A percentile compares a stretch with the other conserved stretches of the same genome.
These are phyloP conservation scores for Paelopatides confundens DNA, from an alignment of 53 echinoderm and acorn worm species.

Conservation along the genomic window DNA sequence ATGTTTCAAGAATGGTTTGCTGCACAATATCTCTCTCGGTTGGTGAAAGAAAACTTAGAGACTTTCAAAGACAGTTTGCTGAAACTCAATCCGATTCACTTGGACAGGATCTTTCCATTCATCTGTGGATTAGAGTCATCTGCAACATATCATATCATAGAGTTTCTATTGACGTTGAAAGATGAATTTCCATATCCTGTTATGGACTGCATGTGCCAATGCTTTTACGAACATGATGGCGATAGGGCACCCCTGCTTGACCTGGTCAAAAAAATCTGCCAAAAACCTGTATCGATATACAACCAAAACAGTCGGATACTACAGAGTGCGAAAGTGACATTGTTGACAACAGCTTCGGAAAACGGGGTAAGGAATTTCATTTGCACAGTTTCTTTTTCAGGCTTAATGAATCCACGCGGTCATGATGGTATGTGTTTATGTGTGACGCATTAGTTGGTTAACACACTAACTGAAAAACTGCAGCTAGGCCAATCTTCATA, in stretches of 20 bases:
- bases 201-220: slow-evolving; percentile 29
- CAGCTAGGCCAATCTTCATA: too few species aligned
- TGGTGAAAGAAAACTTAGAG: not conserved
- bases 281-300: slow-evolving; percentile 26
- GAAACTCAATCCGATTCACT: not conserved
- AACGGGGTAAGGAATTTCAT: not conserved
- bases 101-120: slow-evolving; percentile 13
- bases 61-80: not conserved
- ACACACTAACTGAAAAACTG: too few species aligned
- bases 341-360: slow-evolving; percentile 14
- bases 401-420: not conserved
- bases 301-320: slow-evolving; percentile 18
- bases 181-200: slow-evolving; percentile 24
- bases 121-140: slow-evolving; percentile 27
- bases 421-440: too few species aligned
- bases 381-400: too few species aligned
- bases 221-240: slow-evolving; percentile 11
- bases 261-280: not conserved
- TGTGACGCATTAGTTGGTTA: too few species aligned
- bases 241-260: not conserved
- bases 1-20: slow-evolving; percentile 44
- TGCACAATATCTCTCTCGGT: not conserved
- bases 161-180: slow-evolving; percentile 12
- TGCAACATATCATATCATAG: slow-evolving; percentile 7
- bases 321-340: slow-evolving; percentile 10